Conservation (phyloP, 2,888 invertebrate genomes). For the Cantharis nigra region DNA sequence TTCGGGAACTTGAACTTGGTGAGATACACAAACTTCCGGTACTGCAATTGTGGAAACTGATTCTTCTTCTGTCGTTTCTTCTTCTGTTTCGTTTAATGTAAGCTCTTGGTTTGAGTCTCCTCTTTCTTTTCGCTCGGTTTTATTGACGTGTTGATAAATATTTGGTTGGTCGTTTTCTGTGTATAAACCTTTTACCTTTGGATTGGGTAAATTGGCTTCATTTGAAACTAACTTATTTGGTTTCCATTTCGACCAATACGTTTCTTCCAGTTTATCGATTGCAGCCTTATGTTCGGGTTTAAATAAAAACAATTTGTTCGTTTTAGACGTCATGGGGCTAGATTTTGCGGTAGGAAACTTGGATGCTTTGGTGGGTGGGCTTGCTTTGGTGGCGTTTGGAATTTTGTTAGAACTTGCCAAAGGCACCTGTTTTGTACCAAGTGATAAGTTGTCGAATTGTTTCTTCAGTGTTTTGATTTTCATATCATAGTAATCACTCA, state of each 20-base stretch:
- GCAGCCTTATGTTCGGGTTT: slow-evolving; percentile 34
- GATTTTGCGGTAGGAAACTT: not conserved
- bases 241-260: slow-evolving; percentile 54
- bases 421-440: not conserved
- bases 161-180: slow-evolving; percentile 19
- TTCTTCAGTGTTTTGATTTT: slow-evolving; percentile 3
- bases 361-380: not conserved
- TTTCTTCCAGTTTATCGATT: slow-evolving; percentile 49
- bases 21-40: not conserved
- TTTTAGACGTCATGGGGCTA: slow-evolving; percentile 7
- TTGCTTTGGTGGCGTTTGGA: not conserved
- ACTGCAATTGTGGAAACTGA: not conserved
- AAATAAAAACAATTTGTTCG: slow-evolving; percentile 18
- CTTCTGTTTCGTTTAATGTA: not conserved
- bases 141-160: not conserved
- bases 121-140: slow-evolving; percentile 11
- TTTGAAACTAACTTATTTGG: slow-evolving; percentile 35
- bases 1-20: not conserved
- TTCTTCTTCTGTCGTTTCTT: not conserved
- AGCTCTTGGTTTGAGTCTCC: slow-evolving; percentile 9
- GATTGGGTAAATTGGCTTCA: not conserved
- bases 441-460: slow-evolving; percentile 10
- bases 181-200: slow-evolving; percentile 15
- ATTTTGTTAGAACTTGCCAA: not conserved
- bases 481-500: slow-evolving; percentile 6